A percentile compares a stretch with the other conserved stretches of the same genome.
Evolutionary conservation across 2,797 vertebrate species (phyloP).

Genomic region (Salarias fasciatus): DNA sequence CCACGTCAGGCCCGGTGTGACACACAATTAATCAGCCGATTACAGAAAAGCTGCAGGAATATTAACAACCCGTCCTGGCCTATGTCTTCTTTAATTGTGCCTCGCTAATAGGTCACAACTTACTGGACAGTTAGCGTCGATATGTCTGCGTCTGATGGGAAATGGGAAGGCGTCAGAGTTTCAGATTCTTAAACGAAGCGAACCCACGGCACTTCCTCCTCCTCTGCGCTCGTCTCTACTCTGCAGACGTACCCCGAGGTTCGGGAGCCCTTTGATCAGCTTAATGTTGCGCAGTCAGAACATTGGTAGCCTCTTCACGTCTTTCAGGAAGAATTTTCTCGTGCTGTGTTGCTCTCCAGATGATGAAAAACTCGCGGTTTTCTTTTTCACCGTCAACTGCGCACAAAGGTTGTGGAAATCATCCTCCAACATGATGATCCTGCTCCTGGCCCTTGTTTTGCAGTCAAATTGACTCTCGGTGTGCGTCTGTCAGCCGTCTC

Average conservation of each 20-base stretch:
- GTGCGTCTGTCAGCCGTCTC: neutral
- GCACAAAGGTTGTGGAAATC: slow-evolving; percentile 7
- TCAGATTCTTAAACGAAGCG: slow-evolving; percentile 59
- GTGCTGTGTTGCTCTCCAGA: slow-evolving; percentile 4
- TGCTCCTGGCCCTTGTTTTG: slow-evolving; percentile 1
- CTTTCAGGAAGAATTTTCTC: slow-evolving; percentile 11
- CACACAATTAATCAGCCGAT: slow-evolving; percentile 64
- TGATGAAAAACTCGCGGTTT: slow-evolving; percentile 14
- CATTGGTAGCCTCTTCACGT: slow-evolving; percentile 43
- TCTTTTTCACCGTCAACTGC: neutral
- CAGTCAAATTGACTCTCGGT: neutral
- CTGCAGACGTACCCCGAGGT: slow-evolving; percentile 48
- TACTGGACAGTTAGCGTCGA: slow-evolving; percentile 39
- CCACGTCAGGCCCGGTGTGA: slow-evolving; percentile 25
- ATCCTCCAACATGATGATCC: neutral
- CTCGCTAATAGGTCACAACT: slow-evolving; percentile 52
- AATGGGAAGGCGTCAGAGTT: slow-evolving; percentile 37
- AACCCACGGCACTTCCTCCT: slow-evolving; percentile 25
- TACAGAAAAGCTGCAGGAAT: slow-evolving; percentile 49
- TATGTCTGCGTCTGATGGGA: slow-evolving; percentile 48
- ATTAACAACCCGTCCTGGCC: slow-evolving; percentile 40
- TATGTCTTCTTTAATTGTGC: slow-evolving; percentile 54
- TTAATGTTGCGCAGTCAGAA: slow-evolving; percentile 26
- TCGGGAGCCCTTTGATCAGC: slow-evolving; percentile 59
- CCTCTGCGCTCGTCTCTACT: slow-evolving; percentile 14